These are phyloP conservation scores for Drymonia ruficornis DNA, from an alignment of 2,888 invertebrate species.

Conservation along the genomic window DNA sequence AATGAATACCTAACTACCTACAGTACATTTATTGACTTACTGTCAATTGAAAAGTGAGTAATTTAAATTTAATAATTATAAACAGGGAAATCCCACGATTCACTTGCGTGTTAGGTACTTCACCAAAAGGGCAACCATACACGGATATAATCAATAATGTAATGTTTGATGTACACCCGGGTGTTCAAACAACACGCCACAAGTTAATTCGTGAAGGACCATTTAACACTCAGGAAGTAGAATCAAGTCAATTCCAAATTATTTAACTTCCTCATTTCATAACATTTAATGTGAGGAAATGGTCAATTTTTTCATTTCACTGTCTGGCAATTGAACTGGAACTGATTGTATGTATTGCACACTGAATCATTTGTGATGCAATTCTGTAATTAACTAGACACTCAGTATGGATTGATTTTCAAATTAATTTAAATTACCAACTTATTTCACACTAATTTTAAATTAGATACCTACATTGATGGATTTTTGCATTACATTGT, in stretches of 20 bases:
- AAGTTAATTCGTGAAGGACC: neutral
- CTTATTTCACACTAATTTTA: neutral
- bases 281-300: constrained; percentile 1
- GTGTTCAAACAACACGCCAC: neutral
- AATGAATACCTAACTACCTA: no score
- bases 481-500: neutral
- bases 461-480: no score
- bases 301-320: constrained; percentile 9
- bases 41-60: no score
- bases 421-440: neutral
- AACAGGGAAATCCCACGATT: neutral
- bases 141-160: no score
- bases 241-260: constrained; percentile 15
- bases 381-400: neutral
- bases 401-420: neutral
- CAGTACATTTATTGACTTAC: no score
- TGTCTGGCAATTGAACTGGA: constrained; percentile 6
- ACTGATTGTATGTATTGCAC: constrained; percentile 2
- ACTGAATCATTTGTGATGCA: neutral
- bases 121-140: no score
- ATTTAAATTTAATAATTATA: no score
- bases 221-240: neutral
- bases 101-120: neutral
- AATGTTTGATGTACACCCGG: no score
- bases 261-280: constrained; percentile 5